Percentiles rank a stretch among this genome's conserved stretches.
Conservation (phyloP, 2,888 invertebrate genomes). For the Drosophila mayaguana region DNA sequence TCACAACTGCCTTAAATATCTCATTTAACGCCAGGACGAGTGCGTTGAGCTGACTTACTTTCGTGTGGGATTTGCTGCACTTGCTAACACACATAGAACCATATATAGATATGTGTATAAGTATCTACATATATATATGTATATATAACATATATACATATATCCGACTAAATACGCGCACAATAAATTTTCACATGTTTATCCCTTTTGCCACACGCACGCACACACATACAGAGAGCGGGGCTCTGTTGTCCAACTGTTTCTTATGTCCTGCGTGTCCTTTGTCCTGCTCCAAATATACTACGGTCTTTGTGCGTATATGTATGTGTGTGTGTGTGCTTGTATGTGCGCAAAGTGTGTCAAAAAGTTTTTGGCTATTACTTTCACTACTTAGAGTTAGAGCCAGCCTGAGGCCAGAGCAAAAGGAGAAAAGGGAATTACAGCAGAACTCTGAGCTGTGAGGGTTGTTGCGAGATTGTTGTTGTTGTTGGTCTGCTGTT, state of each 20-base stretch:
- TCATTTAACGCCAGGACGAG: conserved; percentile 80
- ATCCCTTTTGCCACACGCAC: conserved; percentile 60
- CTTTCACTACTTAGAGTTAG: conserved; percentile 75
- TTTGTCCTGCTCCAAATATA: conserved; percentile 49
- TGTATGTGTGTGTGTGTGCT: conserved; percentile 28
- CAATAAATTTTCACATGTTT: conserved; percentile 76
- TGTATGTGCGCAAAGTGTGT: conserved; percentile 64
- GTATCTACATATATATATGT: conserved; percentile 18
- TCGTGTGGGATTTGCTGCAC: conserved; percentile 47
- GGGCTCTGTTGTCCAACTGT: conserved; percentile 40
- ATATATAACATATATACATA: neutral
- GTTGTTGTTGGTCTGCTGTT: no score
- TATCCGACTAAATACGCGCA: conserved; percentile 53
- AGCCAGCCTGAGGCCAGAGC: conserved; percentile 25
- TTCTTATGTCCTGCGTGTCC: conserved; percentile 49
- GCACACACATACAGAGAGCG: neutral
- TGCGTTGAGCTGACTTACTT: conserved; percentile 55
- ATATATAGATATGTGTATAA: conserved; percentile 9
- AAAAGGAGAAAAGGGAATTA: neutral
- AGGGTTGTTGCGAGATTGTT: conserved; percentile 36
- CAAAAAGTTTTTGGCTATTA: conserved; percentile 77
- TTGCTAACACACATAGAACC: conserved; percentile 39
- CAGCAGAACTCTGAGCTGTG: neutral
- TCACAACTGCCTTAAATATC: conserved; percentile 78
- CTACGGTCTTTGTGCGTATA: conserved; percentile 2